Conservation (phyloP, 2,113 vertebrate species). For the Chloropsis cyanopogon region DNA sequence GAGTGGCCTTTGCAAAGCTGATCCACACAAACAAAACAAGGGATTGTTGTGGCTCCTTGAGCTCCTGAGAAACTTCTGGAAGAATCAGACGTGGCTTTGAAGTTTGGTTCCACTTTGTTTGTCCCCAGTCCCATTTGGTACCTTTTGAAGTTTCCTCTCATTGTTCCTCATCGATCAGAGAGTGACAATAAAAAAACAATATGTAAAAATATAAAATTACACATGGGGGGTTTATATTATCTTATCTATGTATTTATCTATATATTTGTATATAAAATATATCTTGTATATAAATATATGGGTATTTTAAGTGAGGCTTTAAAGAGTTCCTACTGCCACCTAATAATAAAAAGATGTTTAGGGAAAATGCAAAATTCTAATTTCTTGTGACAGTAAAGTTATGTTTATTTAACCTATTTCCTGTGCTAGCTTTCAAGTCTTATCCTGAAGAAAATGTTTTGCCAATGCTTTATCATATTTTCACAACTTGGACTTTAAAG, state of each 20-base stretch:
- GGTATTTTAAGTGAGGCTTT: not conserved
- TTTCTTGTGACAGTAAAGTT: not conserved
- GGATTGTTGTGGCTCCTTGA: not conserved
- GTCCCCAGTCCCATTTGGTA: not conserved
- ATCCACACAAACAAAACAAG: not conserved
- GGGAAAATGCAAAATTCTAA: not conserved
- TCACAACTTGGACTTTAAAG: conserved; percentile 42
- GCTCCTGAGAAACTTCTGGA: not conserved
- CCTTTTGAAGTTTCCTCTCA: not conserved
- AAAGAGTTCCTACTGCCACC: not conserved
- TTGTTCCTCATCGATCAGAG: not conserved
- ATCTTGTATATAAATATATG: not conserved
- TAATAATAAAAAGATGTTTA: not conserved
- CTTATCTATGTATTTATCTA: not conserved
- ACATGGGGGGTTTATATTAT: not conserved
- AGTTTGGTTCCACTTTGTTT: not conserved
- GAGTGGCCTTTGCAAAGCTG: not conserved
- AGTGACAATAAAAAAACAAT: not conserved
- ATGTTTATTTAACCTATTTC: conserved; percentile 46
- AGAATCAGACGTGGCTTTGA: not conserved
- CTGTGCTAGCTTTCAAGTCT: conserved; percentile 23
- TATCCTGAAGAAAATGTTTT: conserved; percentile 8
- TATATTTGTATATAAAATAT: not conserved
- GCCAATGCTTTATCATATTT: not conserved
- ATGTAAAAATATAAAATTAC: not conserved